Evolutionary conservation across 2,797 vertebrate species (phyloP).

Genomic region (Acanthopagrus latus): DNA sequence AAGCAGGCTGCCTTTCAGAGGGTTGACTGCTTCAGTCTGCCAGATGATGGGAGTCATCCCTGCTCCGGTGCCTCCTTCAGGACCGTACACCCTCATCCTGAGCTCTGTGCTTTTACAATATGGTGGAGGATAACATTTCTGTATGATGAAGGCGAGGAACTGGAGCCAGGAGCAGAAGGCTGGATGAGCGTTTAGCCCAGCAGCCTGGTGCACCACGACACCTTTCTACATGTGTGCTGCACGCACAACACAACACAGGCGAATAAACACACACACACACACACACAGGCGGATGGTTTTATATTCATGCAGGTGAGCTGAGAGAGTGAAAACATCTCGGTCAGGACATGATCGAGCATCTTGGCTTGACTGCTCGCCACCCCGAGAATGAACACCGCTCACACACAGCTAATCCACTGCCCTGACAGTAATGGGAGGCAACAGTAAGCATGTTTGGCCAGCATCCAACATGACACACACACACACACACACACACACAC

Average conservation of each 20-base stretch:
- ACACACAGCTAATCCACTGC: slow-evolving; percentile 66
- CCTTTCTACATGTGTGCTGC: background rate
- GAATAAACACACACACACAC: slow-evolving; percentile 17
- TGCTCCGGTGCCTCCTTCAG: slow-evolving; percentile 9
- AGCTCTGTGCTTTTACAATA: slow-evolving; percentile 27
- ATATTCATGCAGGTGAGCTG: background rate
- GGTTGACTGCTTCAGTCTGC: slow-evolving; percentile 8
- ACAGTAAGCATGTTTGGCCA: slow-evolving; percentile 68
- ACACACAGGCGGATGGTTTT: background rate
- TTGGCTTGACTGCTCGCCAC: slow-evolving; percentile 36
- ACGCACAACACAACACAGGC: slow-evolving; percentile 10
- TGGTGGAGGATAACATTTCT: slow-evolving; percentile 27
- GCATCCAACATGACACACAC: slow-evolving; percentile 52
- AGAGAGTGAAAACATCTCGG: slow-evolving; percentile 38
- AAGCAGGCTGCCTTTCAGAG: slow-evolving; percentile 26
- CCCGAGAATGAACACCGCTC: slow-evolving; percentile 45
- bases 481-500: slow-evolving; percentile 29
- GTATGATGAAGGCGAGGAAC: background rate
- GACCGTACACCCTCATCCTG: background rate
- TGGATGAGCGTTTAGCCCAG: slow-evolving; percentile 11
- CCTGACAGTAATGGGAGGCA: slow-evolving; percentile 68
- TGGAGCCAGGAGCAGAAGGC: slow-evolving; percentile 17
- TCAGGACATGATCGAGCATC: slow-evolving; percentile 34
- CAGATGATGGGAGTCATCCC: slow-evolving; percentile 20
- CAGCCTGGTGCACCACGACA: background rate